Conservation (phyloP, 2,888 invertebrate species). For the Apoda limacodes region DNA sequence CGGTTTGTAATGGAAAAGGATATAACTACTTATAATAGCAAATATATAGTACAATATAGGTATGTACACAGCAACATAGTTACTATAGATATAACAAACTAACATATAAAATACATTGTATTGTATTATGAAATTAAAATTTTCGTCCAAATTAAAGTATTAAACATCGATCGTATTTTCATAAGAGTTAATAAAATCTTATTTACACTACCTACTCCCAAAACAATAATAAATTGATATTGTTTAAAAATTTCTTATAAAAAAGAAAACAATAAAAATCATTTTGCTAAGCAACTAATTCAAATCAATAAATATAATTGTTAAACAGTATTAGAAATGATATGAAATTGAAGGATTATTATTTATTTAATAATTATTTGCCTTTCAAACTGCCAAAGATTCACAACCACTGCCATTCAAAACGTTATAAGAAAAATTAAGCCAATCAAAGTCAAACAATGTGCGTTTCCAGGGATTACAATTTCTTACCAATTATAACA, state of each 20-base stretch:
- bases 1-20: too few species aligned
- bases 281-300: slow-evolving; percentile 55
- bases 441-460: too few species aligned
- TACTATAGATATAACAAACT: slow-evolving; percentile 55
- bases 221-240: slow-evolving; percentile 43
- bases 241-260: slow-evolving; percentile 31
- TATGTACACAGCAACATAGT: too few species aligned
- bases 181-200: slow-evolving; percentile 58
- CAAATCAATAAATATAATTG: slow-evolving; percentile 47
- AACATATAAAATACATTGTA: background rate
- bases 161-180: slow-evolving; percentile 24
- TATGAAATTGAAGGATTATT: too few species aligned
- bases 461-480: slow-evolving; percentile 36
- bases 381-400: too few species aligned
- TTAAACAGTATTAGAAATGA: too few species aligned
- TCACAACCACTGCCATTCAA: too few species aligned
- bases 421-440: too few species aligned
- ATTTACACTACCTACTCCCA: slow-evolving; percentile 53
- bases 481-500: slow-evolving; percentile 33
- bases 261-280: slow-evolving; percentile 38
- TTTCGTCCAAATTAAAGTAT: slow-evolving; percentile 27
- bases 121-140: slow-evolving; percentile 35
- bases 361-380: too few species aligned
- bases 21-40: too few species aligned
- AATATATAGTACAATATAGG: too few species aligned